phyloP scores from a whole-genome alignment of 2,113 vertebrate genomes.

The Phylloscopus trochilus region DNA sequence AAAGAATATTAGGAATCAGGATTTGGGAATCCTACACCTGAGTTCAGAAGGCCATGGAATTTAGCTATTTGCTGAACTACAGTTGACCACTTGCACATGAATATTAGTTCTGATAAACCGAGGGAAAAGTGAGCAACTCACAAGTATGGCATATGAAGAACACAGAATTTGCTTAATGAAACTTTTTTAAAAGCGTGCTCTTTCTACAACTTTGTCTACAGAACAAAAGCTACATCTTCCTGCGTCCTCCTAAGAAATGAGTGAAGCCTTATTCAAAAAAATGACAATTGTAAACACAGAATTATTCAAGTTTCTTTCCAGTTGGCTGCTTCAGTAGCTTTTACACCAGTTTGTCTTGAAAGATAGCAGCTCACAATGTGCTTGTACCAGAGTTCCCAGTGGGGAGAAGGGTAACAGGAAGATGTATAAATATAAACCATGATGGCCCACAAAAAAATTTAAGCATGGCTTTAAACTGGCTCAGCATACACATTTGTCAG shows the following conservation, averaged over 20 bases:
- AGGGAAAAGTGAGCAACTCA: neutral
- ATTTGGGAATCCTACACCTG: conserved; percentile 61
- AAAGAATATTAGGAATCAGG: conserved; percentile 69
- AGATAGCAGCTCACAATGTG: neutral
- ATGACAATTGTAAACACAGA: neutral
- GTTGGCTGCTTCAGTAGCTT: neutral
- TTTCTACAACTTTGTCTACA: neutral
- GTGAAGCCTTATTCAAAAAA: neutral
- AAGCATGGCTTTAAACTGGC: neutral
- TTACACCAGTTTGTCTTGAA: neutral
- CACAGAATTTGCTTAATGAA: neutral
- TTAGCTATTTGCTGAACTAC: neutral
- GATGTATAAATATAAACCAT: neutral
- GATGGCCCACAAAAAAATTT: neutral
- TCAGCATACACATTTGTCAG: neutral
- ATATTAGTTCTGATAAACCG: neutral
- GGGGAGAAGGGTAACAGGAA: neutral
- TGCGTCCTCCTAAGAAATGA: neutral
- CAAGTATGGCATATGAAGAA: neutral
- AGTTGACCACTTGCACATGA: conserved; percentile 3
- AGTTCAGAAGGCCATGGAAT: conserved; percentile 56
- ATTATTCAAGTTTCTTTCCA: neutral
- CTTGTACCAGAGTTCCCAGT: neutral
- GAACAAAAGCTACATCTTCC: neutral
- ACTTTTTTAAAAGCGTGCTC: neutral